Evolutionary conservation across 2,113 vertebrate species (phyloP), one percentile per base, ranked within the genome.

Genomic region (Argyrosomus japonicus): DNA sequence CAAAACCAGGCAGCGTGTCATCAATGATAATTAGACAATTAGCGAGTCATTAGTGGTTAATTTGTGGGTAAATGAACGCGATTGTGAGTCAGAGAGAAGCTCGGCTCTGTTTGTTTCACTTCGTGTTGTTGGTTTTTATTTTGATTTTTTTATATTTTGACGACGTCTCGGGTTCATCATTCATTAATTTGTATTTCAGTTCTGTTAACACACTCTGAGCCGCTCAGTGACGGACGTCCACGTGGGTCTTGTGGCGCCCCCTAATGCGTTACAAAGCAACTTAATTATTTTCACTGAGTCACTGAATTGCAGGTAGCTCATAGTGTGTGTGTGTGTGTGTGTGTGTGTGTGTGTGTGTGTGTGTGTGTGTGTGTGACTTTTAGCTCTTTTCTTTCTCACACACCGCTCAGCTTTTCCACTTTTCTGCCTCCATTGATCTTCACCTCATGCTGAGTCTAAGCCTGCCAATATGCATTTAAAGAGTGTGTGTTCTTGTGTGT

Each of bases 11-110:
- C 47, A 64, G 57, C 0, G 51, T 12, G 2, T 82, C 77, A 53
- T 82, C 76, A 63, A 72, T 68, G 56, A 77, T 74, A 75, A 87
- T 79, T 74, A 69, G 76, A 21, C 50, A 83, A 77, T 86, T 65
- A 83, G 43, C 5, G 45, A 43, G 6, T 77, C 68, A 50, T 77
- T 84, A 81, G 82, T 0, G 8, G 27, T 45, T 84, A 43, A 79
- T 81, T 74, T 23, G 40, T 17, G 40, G 67, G 53, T 50, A 48
- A 53, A 79, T 68, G 21, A 43, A 77, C 58, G 48, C 23, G 57
- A 80, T 17, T 57, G 53, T 14, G 51, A 53, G 18, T 71, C 60
- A 21, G 58, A 56, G 50, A 54, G 25, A 60, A 23, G 21, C 12
- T 63, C 27, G 11, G 60, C 27, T 70, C 29, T 40, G 3, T 25